phyloP scores from a whole-genome alignment of 2,113 vertebrate genomes.

The Dicrurus megarhynchus region DNA sequence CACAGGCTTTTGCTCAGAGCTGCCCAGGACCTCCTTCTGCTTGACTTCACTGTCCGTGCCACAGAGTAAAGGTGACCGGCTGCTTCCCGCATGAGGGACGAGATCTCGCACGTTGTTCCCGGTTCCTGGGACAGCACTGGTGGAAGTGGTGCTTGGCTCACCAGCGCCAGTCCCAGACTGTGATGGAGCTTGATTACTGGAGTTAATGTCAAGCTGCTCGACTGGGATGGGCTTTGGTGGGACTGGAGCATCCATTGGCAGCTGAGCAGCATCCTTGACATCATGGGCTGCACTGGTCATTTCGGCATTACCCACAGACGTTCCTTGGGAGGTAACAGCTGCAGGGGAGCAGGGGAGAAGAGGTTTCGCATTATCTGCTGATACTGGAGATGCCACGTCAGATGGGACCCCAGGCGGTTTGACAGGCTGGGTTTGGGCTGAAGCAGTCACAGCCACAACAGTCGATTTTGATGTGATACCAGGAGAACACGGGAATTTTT shows the following conservation, averaged over 20 bases:
- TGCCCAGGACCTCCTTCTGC: not conserved
- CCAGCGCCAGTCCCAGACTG: not conserved
- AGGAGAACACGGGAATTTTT: not conserved
- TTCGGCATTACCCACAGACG: not conserved
- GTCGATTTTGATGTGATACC: not conserved
- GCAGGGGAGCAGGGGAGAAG: not conserved
- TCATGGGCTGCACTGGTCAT: not conserved
- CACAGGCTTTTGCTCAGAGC: not conserved
- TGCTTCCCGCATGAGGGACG: not conserved
- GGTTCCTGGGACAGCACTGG: not conserved
- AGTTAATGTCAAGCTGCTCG: slow-evolving; percentile 73
- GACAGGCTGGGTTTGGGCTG: not conserved
- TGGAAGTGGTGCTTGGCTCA: not conserved
- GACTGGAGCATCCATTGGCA: not conserved
- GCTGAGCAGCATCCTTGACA: not conserved
- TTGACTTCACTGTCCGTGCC: not conserved
- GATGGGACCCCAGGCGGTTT: slow-evolving; percentile 24
- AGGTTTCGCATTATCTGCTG: not conserved
- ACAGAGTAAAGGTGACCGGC: not conserved
- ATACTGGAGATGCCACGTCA: not conserved
- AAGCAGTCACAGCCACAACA: slow-evolving; percentile 40
- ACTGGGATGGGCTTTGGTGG: slow-evolving; percentile 55
- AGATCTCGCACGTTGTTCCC: not conserved
- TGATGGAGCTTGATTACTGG: slow-evolving; percentile 36
- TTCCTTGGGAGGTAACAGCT: not conserved